Percentiles rank a stretch among this genome's conserved stretches.
Evolutionary conservation across 2,113 vertebrate species (phyloP).

Genomic region (Symphodus melops): DNA sequence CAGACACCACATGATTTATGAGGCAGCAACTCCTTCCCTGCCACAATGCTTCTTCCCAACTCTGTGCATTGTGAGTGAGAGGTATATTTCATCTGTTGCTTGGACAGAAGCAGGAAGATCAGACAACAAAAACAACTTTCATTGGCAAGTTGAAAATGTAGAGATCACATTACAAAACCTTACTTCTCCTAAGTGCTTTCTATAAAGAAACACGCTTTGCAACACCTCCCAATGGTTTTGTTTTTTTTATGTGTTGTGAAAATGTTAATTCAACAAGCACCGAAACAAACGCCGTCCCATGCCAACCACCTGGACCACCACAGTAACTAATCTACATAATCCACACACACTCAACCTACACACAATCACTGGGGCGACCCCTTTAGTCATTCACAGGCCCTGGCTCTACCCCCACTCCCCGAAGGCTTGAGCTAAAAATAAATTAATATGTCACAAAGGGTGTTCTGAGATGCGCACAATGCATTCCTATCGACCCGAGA

Average conservation of each 20-base stretch:
- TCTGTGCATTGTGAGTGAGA: constrained; percentile 30
- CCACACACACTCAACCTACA: constrained; percentile 54
- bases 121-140: background rate
- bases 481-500: constrained; percentile 79
- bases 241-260: background rate
- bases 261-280: background rate
- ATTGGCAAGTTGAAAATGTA: background rate
- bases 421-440: constrained; percentile 77
- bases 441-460: constrained; percentile 82
- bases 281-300: background rate
- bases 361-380: constrained; percentile 64
- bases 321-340: constrained; percentile 47
- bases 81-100: constrained; percentile 27
- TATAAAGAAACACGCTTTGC: constrained; percentile 20
- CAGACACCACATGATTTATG: constrained; percentile 66
- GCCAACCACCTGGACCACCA: constrained; percentile 55
- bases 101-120: constrained; percentile 9
- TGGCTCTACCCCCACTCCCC: constrained; percentile 37
- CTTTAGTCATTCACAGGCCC: constrained; percentile 50
- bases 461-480: constrained; percentile 75
- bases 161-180: background rate
- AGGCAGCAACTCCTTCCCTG: constrained; percentile 49
- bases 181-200: constrained; percentile 9
- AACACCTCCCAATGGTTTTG: background rate
- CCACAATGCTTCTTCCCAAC: constrained; percentile 44